phyloP scores from a whole-genome alignment of 1,140 invertebrate species.

The Halictus rubicundus region DNA sequence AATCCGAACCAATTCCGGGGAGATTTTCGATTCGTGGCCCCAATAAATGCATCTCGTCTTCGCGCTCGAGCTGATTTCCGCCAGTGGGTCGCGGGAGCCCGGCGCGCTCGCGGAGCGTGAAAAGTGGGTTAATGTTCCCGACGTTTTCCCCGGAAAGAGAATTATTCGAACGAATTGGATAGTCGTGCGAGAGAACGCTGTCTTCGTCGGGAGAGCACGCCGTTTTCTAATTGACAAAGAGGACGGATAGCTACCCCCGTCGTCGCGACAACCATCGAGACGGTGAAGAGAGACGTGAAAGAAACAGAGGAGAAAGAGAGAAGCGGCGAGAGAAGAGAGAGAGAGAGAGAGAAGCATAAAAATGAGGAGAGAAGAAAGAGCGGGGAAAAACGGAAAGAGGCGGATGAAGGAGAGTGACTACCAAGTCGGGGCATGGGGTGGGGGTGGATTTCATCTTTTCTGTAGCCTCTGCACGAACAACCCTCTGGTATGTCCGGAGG shows the following conservation, averaged over 20 bases:
- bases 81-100: slow-evolving; percentile 25
- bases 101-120: slow-evolving; percentile 31
- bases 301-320: background rate
- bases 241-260: slow-evolving; percentile 9
- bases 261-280: slow-evolving; percentile 18
- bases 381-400: slow-evolving; percentile 8
- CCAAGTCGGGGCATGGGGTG: background rate
- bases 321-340: background rate
- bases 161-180: slow-evolving; percentile 33
- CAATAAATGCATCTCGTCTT: slow-evolving; percentile 54
- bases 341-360: background rate
- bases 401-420: background rate
- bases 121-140: slow-evolving; percentile 41
- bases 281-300: background rate
- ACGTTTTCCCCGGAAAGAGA: slow-evolving; percentile 14
- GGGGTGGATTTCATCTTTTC: slow-evolving; percentile 31
- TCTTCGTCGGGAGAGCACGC: no score
- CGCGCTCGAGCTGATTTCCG: slow-evolving; percentile 25
- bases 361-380: background rate
- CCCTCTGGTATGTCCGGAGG: slow-evolving; percentile 30
- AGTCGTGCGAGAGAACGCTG: background rate
- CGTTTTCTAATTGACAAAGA: slow-evolving; percentile 43
- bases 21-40: slow-evolving; percentile 49
- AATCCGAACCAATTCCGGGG: slow-evolving; percentile 50
- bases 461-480: slow-evolving; percentile 29